Percentiles rank a stretch among this genome's conserved stretches.
phyloP scores from a whole-genome alignment of 1,140 invertebrate genomes.

The Pissodes strobi region DNA sequence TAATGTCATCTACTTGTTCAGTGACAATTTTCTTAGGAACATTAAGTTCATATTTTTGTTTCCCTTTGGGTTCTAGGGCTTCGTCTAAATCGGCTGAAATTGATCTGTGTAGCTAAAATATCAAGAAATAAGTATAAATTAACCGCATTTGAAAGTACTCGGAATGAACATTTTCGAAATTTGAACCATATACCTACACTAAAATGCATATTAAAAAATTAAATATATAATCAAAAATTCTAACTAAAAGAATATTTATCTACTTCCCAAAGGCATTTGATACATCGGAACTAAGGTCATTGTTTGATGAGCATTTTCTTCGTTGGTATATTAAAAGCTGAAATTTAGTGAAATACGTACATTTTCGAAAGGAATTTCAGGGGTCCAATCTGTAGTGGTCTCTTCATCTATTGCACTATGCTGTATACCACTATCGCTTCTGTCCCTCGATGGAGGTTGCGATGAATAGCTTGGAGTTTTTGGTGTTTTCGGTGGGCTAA shows the following conservation, averaged over 20 bases:
- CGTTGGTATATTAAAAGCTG: too few species aligned
- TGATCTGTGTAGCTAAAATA: slow-evolving; percentile 46
- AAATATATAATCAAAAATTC: too few species aligned
- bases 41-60: slow-evolving; percentile 45
- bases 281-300: too few species aligned
- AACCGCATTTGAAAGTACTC: too few species aligned
- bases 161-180: too few species aligned
- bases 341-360: slow-evolving; percentile 63
- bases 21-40: slow-evolving; percentile 45
- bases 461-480: slow-evolving; percentile 53
- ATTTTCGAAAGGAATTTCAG: slow-evolving; percentile 90
- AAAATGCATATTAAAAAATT: background rate
- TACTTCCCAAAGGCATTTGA: too few species aligned
- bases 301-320: too few species aligned
- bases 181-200: background rate
- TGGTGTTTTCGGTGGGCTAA: slow-evolving; percentile 55
- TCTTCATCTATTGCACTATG: slow-evolving; percentile 71
- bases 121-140: too few species aligned
- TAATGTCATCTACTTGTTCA: slow-evolving; percentile 83
- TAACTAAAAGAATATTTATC: too few species aligned
- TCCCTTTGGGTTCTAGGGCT: slow-evolving; percentile 43
- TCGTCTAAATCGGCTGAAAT: slow-evolving; percentile 50
- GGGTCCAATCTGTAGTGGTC: slow-evolving; percentile 80
- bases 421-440: slow-evolving; percentile 54
- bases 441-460: slow-evolving; percentile 46